phyloP scores from a whole-genome alignment of 2,797 vertebrate genomes.

The Lagorchestes hirsutus region DNA sequence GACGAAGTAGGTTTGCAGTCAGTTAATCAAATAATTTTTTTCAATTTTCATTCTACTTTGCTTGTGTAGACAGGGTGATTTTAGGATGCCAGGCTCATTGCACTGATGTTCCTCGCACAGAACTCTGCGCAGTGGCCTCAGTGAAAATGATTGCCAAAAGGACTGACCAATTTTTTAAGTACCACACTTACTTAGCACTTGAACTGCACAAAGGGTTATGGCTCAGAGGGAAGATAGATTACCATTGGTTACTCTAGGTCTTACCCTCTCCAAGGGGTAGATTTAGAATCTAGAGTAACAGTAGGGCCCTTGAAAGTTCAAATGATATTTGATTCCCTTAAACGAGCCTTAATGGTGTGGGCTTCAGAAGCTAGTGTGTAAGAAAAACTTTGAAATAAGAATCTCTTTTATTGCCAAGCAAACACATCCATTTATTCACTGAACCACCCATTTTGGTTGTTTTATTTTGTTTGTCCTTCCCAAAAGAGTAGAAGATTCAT shows the following conservation, averaged over 20 bases:
- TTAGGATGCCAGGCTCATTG: rapidly evolving
- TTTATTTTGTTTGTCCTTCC: not conserved
- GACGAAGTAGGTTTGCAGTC: not conserved
- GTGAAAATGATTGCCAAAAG: not conserved
- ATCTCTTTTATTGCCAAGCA: not conserved
- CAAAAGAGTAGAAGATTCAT: not conserved
- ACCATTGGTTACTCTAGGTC: not conserved
- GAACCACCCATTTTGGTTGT: not conserved
- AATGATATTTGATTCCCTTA: not conserved
- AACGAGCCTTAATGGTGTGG: not conserved
- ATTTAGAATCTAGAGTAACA: not conserved
- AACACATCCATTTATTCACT: not conserved
- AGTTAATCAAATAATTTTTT: not conserved
- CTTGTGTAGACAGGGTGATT: not conserved
- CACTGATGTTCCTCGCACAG: not conserved
- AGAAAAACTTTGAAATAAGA: not conserved
- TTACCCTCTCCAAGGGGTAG: not conserved
- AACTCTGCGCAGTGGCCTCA: not conserved
- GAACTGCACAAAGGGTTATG: not conserved
- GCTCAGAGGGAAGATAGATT: not conserved
- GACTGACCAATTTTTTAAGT: not conserved
- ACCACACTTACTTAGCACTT: rapidly evolving
- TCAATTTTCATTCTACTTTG: not conserved
- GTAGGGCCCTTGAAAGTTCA: not conserved
- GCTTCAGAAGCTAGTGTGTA: not conserved